phyloP scores from a whole-genome alignment of 2,797 vertebrate genomes.

The Sebastes jordani region DNA sequence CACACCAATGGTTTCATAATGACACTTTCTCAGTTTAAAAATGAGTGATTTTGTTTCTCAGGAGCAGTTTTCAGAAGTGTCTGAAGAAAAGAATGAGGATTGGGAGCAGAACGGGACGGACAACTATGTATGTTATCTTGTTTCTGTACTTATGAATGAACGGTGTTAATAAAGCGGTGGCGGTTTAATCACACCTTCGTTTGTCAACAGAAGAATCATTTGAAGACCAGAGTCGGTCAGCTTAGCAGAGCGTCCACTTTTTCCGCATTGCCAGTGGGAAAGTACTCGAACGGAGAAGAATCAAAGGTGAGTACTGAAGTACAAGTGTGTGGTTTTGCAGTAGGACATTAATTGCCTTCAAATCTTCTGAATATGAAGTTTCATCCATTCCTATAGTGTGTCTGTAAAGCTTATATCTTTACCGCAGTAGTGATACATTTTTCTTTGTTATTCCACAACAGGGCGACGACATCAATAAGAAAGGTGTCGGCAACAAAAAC shows the following conservation, averaged over 20 bases:
- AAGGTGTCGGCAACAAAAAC: background rate
- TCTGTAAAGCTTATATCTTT: background rate
- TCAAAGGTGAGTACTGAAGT: constrained; percentile 30
- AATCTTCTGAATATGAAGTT: background rate
- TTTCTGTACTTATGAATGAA: background rate
- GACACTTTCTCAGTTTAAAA: background rate
- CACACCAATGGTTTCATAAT: background rate
- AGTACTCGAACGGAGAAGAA: constrained; percentile 9
- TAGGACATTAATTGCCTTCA: background rate
- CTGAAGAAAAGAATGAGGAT: constrained; percentile 47
- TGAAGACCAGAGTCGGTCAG: constrained; percentile 57
- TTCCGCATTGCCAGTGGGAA: background rate
- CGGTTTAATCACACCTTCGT: background rate
- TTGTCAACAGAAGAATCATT: constrained; percentile 50
- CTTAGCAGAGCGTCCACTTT: constrained; percentile 49
- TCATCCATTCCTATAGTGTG: background rate
- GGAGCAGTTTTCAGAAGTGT: constrained; percentile 41
- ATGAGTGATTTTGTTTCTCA: constrained; percentile 9
- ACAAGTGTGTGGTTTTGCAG: background rate
- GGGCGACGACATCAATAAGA: constrained; percentile 1
- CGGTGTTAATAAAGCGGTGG: background rate
- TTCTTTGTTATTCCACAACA: background rate
- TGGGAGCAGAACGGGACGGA: constrained; percentile 26
- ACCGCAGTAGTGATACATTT: background rate
- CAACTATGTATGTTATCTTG: constrained; percentile 39